Percentiles rank a stretch among this genome's conserved stretches.
Evolutionary conservation across 1,140 invertebrate genomes (phyloP).

Genomic region (Drosophila bocki): DNA sequence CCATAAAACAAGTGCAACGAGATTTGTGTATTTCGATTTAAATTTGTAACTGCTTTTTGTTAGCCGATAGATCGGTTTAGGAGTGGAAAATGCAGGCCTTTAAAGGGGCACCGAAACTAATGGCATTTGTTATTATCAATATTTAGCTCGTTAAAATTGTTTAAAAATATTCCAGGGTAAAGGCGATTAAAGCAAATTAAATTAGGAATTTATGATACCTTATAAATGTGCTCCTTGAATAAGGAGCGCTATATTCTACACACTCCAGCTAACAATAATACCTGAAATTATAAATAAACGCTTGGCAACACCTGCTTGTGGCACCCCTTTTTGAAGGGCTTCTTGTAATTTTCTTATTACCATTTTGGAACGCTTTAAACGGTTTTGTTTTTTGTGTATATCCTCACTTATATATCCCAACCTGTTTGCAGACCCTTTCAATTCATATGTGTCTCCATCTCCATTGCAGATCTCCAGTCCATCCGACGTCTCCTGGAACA

Average conservation of each 20-base stretch:
- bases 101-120: slow-evolving; percentile 18
- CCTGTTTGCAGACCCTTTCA: slow-evolving; percentile 16
- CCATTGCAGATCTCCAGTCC: slow-evolving; percentile 90
- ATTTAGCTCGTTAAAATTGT: slow-evolving; percentile 19
- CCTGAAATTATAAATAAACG: slow-evolving; percentile 32
- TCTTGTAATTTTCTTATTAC: slow-evolving; percentile 35
- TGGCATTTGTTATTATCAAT: slow-evolving; percentile 14
- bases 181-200: neutral
- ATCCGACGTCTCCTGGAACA: slow-evolving; percentile 86
- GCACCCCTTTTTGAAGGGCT: slow-evolving; percentile 18
- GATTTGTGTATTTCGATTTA: slow-evolving; percentile 44
- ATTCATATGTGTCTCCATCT: slow-evolving; percentile 52
- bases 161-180: slow-evolving; percentile 9
- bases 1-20: slow-evolving; percentile 59
- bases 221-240: neutral
- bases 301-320: slow-evolving; percentile 26
- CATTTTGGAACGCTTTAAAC: slow-evolving; percentile 28
- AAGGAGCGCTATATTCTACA: neutral
- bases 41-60: slow-evolving; percentile 32
- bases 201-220: neutral
- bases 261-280: slow-evolving; percentile 12
- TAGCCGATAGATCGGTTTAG: neutral
- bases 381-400: slow-evolving; percentile 2
- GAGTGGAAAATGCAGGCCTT: slow-evolving; percentile 12
- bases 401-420: slow-evolving; percentile 6